phyloP scores from a whole-genome alignment of 2,888 invertebrate species.

The Clusia tigrina region DNA sequence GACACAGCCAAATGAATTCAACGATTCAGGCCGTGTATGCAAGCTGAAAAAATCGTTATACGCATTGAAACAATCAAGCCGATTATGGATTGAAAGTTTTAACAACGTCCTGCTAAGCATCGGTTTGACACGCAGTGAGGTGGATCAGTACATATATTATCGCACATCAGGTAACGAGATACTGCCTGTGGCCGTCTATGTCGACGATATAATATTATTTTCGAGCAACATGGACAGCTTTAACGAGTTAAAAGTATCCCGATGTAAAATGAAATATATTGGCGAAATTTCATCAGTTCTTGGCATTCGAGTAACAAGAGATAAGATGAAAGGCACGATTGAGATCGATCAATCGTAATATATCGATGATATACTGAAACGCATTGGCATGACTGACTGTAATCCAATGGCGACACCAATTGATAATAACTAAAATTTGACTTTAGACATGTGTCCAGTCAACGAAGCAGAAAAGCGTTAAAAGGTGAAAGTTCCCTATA shows the following conservation, averaged over 20 bases:
- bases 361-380: neutral
- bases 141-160: neutral
- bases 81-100: constrained; percentile 18
- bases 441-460: neutral
- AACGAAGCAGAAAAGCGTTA: neutral
- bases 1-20: constrained; percentile 2
- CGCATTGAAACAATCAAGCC: neutral
- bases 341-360: neutral
- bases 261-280: constrained; percentile 22
- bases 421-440: neutral
- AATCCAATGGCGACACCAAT: neutral
- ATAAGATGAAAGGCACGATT: constrained; percentile 13
- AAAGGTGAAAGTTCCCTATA: neutral
- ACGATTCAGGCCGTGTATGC: neutral
- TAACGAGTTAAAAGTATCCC: constrained; percentile 5
- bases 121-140: neutral
- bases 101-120: constrained; percentile 1
- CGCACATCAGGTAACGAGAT: neutral
- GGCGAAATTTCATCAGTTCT: constrained; percentile 19
- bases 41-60: neutral
- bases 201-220: neutral
- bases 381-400: neutral
- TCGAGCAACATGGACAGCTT: constrained; percentile 12
- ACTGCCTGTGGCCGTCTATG: neutral
- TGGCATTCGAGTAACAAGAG: constrained; percentile 15